These are phyloP conservation scores for Kryptolebias marmoratus DNA, from an alignment of 2,113 vertebrate species.

Conservation along the genomic window DNA sequence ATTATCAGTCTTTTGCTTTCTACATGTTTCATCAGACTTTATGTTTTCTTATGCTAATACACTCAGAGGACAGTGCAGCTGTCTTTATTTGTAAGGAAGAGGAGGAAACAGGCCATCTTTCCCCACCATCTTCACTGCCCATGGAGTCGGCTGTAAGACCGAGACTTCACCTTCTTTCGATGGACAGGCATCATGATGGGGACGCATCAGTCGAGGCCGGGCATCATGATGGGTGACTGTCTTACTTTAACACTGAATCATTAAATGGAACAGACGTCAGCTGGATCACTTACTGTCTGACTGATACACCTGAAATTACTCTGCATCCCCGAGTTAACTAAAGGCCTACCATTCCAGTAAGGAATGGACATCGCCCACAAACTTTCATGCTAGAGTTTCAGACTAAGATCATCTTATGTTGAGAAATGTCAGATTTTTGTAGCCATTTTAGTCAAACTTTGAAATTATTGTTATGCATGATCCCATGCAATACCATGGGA, in stretches of 20 bases:
- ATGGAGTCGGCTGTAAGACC: conserved; percentile 17
- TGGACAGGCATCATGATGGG: conserved; percentile 16
- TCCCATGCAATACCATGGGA: no score
- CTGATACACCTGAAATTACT: no score
- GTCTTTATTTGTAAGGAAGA: conserved; percentile 47
- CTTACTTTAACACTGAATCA: background rate
- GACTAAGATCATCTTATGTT: no score
- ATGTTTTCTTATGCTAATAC: background rate
- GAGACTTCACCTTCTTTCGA: conserved; percentile 9
- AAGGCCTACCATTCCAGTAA: no score
- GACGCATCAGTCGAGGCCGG: conserved; percentile 31
- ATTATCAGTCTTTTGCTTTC: no score
- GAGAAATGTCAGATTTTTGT: no score
- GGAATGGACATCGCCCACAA: no score
- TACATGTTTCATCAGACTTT: no score
- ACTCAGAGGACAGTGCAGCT: conserved; percentile 19
- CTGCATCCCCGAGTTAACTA: no score
- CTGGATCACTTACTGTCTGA: background rate
- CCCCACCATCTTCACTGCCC: conserved; percentile 22
- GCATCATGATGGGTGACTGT: conserved; percentile 47
- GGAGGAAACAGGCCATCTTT: conserved; percentile 3
- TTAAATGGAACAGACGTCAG: background rate
- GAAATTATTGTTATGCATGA: no score
- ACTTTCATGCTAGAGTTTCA: no score
- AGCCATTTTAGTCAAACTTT: no score